These are phyloP conservation scores for Arctocebus calabarensis DNA, from an alignment of 2,797 vertebrate genomes.

Conservation along the genomic window DNA sequence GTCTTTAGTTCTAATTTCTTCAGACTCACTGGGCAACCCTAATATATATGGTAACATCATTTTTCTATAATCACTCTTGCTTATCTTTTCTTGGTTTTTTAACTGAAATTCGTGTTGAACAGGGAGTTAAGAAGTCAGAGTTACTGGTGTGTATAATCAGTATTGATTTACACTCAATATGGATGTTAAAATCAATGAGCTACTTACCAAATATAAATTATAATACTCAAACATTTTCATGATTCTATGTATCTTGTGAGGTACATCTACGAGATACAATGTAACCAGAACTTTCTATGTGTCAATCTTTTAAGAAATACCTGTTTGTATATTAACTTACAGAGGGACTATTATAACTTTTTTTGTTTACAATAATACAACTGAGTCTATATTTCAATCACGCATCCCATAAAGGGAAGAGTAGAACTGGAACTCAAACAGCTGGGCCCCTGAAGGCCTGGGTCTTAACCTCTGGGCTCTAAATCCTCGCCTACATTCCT, in stretches of 20 bases:
- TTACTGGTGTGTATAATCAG: neutral
- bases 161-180: neutral
- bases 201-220: neutral
- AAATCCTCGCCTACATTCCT: neutral
- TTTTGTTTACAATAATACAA: neutral
- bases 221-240: neutral
- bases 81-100: neutral
- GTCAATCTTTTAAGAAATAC: neutral
- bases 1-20: neutral
- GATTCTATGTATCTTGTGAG: neutral
- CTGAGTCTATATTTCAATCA: neutral
- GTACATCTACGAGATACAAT: neutral
- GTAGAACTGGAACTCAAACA: neutral
- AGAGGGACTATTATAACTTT: neutral
- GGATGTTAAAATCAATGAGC: neutral
- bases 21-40: neutral
- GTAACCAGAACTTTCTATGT: neutral
- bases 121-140: neutral
- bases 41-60: neutral
- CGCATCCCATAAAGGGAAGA: neutral
- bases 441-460: rapidly evolving
- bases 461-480: neutral
- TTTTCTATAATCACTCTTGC: neutral
- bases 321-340: neutral
- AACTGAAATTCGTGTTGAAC: neutral